A percentile compares a stretch with the other conserved stretches of the same genome.
Evolutionary conservation across 2,797 vertebrate species (phyloP).

Genomic region (Sorex maritimensis): DNA sequence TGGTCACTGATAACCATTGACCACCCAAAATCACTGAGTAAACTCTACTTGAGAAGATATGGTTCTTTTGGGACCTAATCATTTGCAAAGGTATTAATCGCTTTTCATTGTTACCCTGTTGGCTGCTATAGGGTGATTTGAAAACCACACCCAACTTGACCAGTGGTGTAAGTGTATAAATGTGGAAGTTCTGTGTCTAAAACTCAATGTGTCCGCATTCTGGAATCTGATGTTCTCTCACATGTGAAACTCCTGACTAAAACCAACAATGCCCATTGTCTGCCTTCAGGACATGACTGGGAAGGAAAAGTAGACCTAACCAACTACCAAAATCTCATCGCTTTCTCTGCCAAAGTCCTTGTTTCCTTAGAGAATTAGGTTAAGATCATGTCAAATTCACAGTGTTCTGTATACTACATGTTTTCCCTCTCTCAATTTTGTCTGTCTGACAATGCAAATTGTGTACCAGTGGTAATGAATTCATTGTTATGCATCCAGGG

Average conservation of each 20-base stretch:
- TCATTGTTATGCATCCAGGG: slow-evolving; percentile 93
- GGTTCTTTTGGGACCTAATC: slow-evolving; percentile 87
- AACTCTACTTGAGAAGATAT: slow-evolving; percentile 87
- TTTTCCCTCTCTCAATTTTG: slow-evolving; percentile 91
- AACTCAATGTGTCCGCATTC: slow-evolving; percentile 87
- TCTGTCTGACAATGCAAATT: slow-evolving; percentile 92
- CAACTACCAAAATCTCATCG: slow-evolving; percentile 68
- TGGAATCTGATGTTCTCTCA: slow-evolving; percentile 88
- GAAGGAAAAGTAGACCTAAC: slow-evolving; percentile 75
- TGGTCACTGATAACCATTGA: slow-evolving; percentile 86
- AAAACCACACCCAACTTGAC: slow-evolving; percentile 88
- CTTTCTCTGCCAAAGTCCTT: slow-evolving; percentile 86
- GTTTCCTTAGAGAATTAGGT: slow-evolving; percentile 90
- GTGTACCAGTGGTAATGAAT: slow-evolving; percentile 93
- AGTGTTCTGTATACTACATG: slow-evolving; percentile 91
- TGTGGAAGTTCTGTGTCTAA: slow-evolving; percentile 89
- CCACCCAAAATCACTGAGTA: slow-evolving; percentile 88
- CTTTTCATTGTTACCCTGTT: slow-evolving; percentile 90
- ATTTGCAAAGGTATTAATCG: slow-evolving; percentile 88
- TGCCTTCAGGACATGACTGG: slow-evolving; percentile 85
- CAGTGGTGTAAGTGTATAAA: slow-evolving; percentile 87
- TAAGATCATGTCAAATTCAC: slow-evolving; percentile 89
- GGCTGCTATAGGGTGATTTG: slow-evolving; percentile 89
- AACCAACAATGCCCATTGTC: slow-evolving; percentile 83
- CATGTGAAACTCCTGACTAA: slow-evolving; percentile 87